Evolutionary conservation across 2,113 vertebrate genomes (phyloP).

Genomic region (Oncorhynchus kisutch): DNA sequence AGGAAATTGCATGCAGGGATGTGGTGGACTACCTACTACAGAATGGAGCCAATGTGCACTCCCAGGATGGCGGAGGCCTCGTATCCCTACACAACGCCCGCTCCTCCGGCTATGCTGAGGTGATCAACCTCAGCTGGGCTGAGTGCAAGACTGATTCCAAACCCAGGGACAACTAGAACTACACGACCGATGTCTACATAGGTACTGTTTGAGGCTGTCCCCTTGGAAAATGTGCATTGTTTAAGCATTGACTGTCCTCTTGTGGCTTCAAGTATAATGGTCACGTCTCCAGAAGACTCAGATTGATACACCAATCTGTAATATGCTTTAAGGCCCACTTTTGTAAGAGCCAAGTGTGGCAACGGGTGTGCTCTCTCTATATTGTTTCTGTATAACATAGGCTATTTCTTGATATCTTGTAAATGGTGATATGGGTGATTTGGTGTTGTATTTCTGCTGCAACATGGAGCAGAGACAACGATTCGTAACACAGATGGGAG

Average conservation of each 20-base stretch:
- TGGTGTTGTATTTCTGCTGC: constrained; percentile 78
- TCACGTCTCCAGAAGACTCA: neutral
- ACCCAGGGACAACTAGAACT: constrained; percentile 97
- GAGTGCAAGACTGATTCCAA: constrained; percentile 88
- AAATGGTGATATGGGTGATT: neutral
- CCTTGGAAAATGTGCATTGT: neutral
- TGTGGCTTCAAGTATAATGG: neutral
- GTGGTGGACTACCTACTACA: constrained; percentile 94
- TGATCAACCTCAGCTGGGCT: constrained; percentile 89
- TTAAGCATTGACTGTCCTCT: neutral
- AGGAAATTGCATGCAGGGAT: constrained; percentile 73
- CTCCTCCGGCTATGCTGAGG: constrained; percentile 95
- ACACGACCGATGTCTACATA: constrained; percentile 97
- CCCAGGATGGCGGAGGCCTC: constrained; percentile 92
- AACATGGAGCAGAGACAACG: constrained; percentile 84
- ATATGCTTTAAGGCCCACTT: neutral
- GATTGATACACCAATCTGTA: neutral
- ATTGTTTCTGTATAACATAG: neutral
- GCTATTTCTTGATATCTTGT: neutral
- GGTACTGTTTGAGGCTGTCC: constrained; percentile 63
- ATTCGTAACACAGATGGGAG: constrained; percentile 87
- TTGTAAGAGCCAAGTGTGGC: neutral
- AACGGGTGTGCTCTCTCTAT: neutral
- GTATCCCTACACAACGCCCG: constrained; percentile 97
- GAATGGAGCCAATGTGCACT: constrained; percentile 89